Evolutionary conservation across 2,797 vertebrate species (phyloP).

Genomic region (Helicolenus hilgendorfi): DNA sequence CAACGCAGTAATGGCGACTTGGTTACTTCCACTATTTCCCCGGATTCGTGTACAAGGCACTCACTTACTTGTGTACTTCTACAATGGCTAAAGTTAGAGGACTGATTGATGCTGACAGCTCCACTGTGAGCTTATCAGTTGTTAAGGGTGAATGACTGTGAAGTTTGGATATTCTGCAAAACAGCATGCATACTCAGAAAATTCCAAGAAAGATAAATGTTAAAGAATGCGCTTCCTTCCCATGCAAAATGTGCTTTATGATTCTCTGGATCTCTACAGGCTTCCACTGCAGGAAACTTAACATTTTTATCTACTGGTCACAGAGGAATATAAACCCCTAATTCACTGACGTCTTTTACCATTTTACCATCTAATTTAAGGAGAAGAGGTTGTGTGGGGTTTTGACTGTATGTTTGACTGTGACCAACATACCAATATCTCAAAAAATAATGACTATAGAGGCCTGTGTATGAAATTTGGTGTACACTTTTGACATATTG

Average conservation of each 20-base stretch:
- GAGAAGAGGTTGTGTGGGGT: neutral
- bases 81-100: neutral
- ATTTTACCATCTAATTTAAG: neutral
- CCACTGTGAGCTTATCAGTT: slow-evolving; percentile 1
- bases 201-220: neutral
- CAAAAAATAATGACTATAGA: neutral
- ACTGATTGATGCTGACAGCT: neutral
- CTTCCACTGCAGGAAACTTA: neutral
- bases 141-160: neutral
- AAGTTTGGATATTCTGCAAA: too few species aligned
- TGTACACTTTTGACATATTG: neutral
- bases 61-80: neutral
- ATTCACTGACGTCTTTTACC: neutral
- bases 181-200: neutral
- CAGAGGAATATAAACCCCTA: neutral
- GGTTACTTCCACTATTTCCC: too few species aligned
- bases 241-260: slow-evolving; percentile 2
- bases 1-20: too few species aligned
- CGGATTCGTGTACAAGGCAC: neutral
- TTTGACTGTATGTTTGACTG: neutral
- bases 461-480: neutral
- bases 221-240: slow-evolving; percentile 24
- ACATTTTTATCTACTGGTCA: neutral
- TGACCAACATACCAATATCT: neutral
- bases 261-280: neutral